Conservation (phyloP, 2,888 invertebrate species). For the Ctenicera cuprea region DNA sequence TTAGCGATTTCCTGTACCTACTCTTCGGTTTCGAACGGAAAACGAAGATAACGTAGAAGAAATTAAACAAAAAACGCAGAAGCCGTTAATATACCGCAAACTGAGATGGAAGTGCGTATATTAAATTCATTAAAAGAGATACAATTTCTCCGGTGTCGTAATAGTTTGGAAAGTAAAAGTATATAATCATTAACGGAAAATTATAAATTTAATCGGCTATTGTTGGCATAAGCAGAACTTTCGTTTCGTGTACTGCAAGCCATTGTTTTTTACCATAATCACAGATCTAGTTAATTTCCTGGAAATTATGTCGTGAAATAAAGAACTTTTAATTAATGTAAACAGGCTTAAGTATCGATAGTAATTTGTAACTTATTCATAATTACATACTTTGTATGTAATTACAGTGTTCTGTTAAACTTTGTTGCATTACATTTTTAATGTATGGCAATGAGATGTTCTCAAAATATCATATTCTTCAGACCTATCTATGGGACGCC, state of each 20-base stretch:
- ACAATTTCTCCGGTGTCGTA: conserved; percentile 29
- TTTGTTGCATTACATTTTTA: not conserved
- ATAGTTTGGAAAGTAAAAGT: conserved; percentile 29
- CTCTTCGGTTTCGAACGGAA: conserved; percentile 6
- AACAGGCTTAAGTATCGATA: not conserved
- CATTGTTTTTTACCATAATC: conserved; percentile 9
- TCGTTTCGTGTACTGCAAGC: conserved; percentile 11
- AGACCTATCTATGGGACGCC: too few relatives aligned
- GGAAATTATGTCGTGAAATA: conserved; percentile 22
- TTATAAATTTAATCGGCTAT: conserved; percentile 19
- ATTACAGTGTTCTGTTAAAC: not conserved
- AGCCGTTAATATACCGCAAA: not conserved
- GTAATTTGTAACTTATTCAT: not conserved
- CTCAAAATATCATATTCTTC: too few relatives aligned
- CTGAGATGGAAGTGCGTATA: not conserved
- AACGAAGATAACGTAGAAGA: not conserved
- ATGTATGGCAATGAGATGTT: not conserved
- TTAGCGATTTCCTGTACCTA: conserved; percentile 7
- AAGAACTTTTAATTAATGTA: conserved; percentile 6
- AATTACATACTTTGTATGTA: not conserved
- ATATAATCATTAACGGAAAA: conserved; percentile 17
- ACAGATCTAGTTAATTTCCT: conserved; percentile 24
- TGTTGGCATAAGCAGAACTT: conserved; percentile 20
- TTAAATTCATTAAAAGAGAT: not conserved
- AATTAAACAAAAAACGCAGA: not conserved